Evolutionary conservation across 2,113 vertebrate genomes (phyloP), one percentile per base, ranked within the genome.

Genomic region (Actinemys pallida): DNA sequence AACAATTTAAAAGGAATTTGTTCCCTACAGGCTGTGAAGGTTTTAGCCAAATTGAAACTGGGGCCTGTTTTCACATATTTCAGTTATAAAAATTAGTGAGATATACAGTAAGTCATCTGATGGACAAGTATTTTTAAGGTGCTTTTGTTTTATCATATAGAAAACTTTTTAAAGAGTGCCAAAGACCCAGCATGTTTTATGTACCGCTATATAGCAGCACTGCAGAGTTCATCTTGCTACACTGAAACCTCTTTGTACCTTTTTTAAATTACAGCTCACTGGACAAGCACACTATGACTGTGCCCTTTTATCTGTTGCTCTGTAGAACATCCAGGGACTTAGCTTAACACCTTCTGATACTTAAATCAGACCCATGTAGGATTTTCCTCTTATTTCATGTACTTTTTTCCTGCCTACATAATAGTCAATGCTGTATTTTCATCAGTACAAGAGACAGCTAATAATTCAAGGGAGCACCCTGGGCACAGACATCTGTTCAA

Each of bases 11-110:
- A 97, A 94, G 75, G 35, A 35, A 54, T 45, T 85, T 88, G 65
- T 84, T 96, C 78, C 59, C 80, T 86, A 14, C 84, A 90, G 89
- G 82, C 80, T 89, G 82, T 57, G 90, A 90, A 59, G 29, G 35
- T 82, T 96, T 96, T 95, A 94, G 75, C 88, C 86, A 97, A 93
- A 97, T 88, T 95, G 94, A 96, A 97, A 93, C 78, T 8, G 24
- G 90, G 83, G 78, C 52, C 35, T 93, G 81, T 96, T 94, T 91
- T 93, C 89, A 94, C 83, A 97, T 79, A 79, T 83, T 92, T 81
- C 92, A 87, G 88, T 94, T 94, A 90, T 90, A 81, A 89, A 95
- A 86, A 95, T 86, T 84, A 95, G 86, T 92, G 59, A 78, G 29
- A 92, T 87, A 25, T 88, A 96, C 93, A 93, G 75, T 56, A 81